Percentiles rank a stretch among this genome's conserved stretches.
Conservation (phyloP, 2,888 invertebrate genomes). For the Boloria euphrosyne region DNA sequence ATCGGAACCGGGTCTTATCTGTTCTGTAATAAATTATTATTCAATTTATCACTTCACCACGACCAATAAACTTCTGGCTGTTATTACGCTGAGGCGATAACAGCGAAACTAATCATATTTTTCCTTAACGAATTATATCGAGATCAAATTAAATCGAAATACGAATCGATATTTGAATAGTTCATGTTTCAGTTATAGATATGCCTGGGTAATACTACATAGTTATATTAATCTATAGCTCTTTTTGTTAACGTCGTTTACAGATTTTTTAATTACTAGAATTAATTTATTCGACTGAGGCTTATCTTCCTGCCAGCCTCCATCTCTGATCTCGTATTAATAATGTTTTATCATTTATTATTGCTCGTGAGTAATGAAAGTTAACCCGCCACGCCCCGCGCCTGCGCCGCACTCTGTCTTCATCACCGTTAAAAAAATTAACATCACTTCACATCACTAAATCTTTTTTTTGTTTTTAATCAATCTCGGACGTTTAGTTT, state of each 20-base stretch:
- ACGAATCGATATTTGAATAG: slow-evolving; percentile 27
- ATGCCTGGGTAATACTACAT: too few relatives aligned
- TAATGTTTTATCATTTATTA: slow-evolving; percentile 83
- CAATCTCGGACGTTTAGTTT: slow-evolving; percentile 47
- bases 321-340: slow-evolving; percentile 75
- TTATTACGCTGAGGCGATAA: slow-evolving; percentile 72
- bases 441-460: slow-evolving; percentile 47
- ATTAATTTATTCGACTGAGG: slow-evolving; percentile 74
- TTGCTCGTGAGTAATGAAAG: slow-evolving; percentile 79
- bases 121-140: slow-evolving; percentile 44
- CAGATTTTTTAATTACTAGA: slow-evolving; percentile 72
- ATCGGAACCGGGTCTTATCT: slow-evolving; percentile 63
- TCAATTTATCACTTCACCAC: slow-evolving; percentile 74
- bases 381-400: slow-evolving; percentile 76
- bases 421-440: slow-evolving; percentile 69
- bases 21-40: slow-evolving; percentile 75
- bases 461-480: slow-evolving; percentile 55
- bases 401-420: slow-evolving; percentile 74
- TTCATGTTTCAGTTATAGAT: not conserved
- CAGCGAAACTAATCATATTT: slow-evolving; percentile 61
- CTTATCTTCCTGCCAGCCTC: slow-evolving; percentile 58
- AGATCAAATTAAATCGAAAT: slow-evolving; percentile 39
- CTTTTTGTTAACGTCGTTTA: slow-evolving; percentile 29
- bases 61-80: slow-evolving; percentile 75
- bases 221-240: not conserved